Base-by-base conservation (phyloP, 2,888 invertebrate genomes). In the Carterocephalus palaemon region DNA sequence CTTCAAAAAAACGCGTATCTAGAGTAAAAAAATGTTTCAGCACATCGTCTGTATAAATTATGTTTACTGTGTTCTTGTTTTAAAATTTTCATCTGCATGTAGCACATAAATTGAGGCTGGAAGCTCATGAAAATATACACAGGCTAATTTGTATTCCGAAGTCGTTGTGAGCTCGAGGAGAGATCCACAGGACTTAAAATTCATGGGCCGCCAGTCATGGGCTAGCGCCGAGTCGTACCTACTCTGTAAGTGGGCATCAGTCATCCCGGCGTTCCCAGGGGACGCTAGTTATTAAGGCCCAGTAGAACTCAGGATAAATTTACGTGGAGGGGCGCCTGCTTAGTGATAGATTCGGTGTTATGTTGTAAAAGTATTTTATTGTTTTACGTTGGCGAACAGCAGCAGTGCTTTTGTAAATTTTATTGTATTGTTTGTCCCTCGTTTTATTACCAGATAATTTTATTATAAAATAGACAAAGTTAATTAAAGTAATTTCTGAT, bases 201-300 rank as follows among this genome's bases (percentile, higher is more conserved):
- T 43, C 43, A 43, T 43, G 43, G 43, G 43, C 43, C 29, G 23
- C 29, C 42, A 42, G 34, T 34, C n/a, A n/a, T n/a, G n/a, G n/a
- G n/a, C n/a, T 22, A 29, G 36, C 12, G 31, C 29, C 17, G 36
- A 42, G 36, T 43, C 22, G 36, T 43, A 43, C 34, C 36, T 43
- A 34, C 43, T 43, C 29, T 36, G 43, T 28, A 34, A 36, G 36
- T 23, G 47, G 31, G 36, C 32, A 48, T 42, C 43, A 48, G 51
- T 48, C 39, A 48, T 36, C 43, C 29, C 22, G 40, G 45, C 39
- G 22, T 24, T 48, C 43, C 33, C 38, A 40, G 47, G 46, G 47
- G 48, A 42, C 49, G 48, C 49, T 48, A 57, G 47, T 56, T 54
- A 55, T 55, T 54, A 54, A 49, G 47, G 34, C n/a, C n/a, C n/a